Evolutionary conservation across 2,888 invertebrate species (phyloP), one percentile per base, ranked within the genome.

Genomic region (Anticlea derivata): DNA sequence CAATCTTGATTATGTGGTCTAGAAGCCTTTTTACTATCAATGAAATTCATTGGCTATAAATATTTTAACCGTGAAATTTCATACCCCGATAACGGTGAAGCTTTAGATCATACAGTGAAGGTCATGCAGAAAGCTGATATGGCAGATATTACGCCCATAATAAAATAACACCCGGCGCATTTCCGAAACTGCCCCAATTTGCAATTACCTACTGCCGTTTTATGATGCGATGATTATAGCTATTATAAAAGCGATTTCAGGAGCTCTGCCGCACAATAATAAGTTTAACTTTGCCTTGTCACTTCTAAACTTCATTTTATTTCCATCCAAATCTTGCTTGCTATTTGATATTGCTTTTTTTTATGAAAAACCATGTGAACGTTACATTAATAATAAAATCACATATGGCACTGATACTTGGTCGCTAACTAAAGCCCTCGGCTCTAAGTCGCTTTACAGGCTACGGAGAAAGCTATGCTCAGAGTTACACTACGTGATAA

Each of bases 51-150:
- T 17, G 38, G 7, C 41, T 6, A 30, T 52, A 52, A 52, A 38
- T 51, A 41, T 46, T 56, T 47, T 49, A 34, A 43, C 20, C 20
- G 43, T 43, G 22, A 31, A 46, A 52, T 38, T 34, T 52, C 39
- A 48, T 38, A 50, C 7, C 17, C n/a, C 27, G 44, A 55, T 44
- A 46, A 38, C 29, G 24, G 38, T 34, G 12, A 33, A n/a, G 26
- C 12, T n/a, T n/a, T n/a, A n/a, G n/a, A n/a, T 17, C 17, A 17
- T 17, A 17, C 17, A 17, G 17, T 11, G 33, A 41, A 48, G 33
- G 27, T 33, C 30, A 38, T 34, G 33, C 27, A 40, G 20, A 23
- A 29, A 29, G 29, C 39, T 27, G 38, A 38, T 5, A 29, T 23
- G 40, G 5, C 1, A 34, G 33, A 22, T 39, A 26, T 27, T 26